Percentiles rank a stretch among this genome's conserved stretches.
These are phyloP conservation scores for Esox lucius DNA, from an alignment of 2,797 vertebrate species.

Conservation along the genomic window DNA sequence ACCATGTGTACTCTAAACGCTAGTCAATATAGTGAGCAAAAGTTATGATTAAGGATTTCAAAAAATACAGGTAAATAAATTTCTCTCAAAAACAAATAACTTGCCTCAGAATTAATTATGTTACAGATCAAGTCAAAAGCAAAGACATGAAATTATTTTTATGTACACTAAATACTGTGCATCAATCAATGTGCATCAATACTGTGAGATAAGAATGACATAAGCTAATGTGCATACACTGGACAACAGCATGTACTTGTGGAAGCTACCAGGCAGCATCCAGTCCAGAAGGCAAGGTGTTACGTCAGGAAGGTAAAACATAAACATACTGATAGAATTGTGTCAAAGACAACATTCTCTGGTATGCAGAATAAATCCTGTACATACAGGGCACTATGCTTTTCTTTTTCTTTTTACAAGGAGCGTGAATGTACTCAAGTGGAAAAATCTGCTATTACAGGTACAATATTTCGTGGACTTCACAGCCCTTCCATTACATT, in stretches of 20 bases:
- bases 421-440: too few relatives aligned
- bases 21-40: not conserved
- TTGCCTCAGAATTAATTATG: not conserved
- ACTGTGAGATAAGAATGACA: not conserved
- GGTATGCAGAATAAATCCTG: too few relatives aligned
- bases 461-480: too few relatives aligned
- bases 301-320: not conserved
- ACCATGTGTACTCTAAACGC: not conserved
- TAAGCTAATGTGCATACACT: not conserved
- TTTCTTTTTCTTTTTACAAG: too few relatives aligned
- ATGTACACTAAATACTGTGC: not conserved
- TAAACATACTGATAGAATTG: not conserved
- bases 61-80: not conserved
- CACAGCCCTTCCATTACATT: too few relatives aligned
- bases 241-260: not conserved
- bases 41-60: not conserved
- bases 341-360: too few relatives aligned
- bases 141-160: not conserved
- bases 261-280: not conserved
- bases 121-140: not conserved
- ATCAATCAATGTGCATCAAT: too few relatives aligned
- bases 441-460: too few relatives aligned
- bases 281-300: not conserved
- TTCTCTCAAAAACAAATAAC: not conserved
- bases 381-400: too few relatives aligned